Evolutionary conservation across 2,888 invertebrate species (phyloP), one percentile per base, ranked within the genome.

Genomic region (Zootermopsis nevadensis): DNA sequence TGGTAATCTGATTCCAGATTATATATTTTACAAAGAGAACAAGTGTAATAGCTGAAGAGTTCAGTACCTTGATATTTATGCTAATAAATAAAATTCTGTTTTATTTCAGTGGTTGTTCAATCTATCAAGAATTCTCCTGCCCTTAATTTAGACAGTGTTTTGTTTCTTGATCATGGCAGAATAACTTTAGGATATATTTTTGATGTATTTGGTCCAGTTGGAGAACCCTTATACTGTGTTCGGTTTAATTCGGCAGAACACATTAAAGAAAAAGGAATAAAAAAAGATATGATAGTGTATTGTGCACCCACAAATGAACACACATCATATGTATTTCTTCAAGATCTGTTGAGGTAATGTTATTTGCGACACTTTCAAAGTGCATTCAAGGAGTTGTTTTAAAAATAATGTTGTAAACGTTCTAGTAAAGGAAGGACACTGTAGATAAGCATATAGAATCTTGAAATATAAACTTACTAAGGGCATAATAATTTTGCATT

Each of bases 151-250:
- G 98, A 98, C 85, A 96, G 96, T 0, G 93, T 98, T 24, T 90
- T 99, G 82, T 99, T 99, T 89, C 88, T 97, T 84, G 95, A 97
- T 24, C 93, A 94, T 86, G 96, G 96, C 7, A 93, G 94, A 85
- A 92, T 93, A 12, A 92, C 95, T 19, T 89, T 97, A 7, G 96
- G 96, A 12, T 93, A 94, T 88, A 93, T 98, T 79, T 97, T 96
- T 89, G 99, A 99, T 91, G 97, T 98, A 0, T 94, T 98, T 88
- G 98, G 99, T 24, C 95, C 94, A 80, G 96, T 98, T 0, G 91
- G 92, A 0, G 93, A 94, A 86, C 98, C 99, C 0, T 92, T 95
- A 86, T 99, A 99, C 89, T 95, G 96, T 86, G 93, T 99, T n/a
- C 92, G 98, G 4, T 98, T 98, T 89, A 98, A 98, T 90, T 94